Conservation (phyloP, 1,140 invertebrate species). For the Helicorthomorpha holstii region DNA sequence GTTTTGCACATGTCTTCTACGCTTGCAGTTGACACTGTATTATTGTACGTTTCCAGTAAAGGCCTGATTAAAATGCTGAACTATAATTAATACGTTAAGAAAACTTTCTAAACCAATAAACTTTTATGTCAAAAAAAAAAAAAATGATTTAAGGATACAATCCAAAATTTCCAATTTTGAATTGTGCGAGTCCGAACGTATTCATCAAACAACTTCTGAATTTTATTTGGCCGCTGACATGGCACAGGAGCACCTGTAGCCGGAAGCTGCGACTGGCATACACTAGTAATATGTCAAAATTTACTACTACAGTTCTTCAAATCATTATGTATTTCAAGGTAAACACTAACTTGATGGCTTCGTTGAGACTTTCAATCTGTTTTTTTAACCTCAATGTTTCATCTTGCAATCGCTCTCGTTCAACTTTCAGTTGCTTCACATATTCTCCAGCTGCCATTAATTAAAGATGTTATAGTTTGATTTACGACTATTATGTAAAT, state of each 20-base stretch:
- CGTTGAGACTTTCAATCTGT: conserved; percentile 78
- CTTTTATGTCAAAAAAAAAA: not conserved
- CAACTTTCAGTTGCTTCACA: conserved; percentile 70
- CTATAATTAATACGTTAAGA: conserved; percentile 35
- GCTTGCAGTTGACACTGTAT: conserved; percentile 74
- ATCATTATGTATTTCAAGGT: not conserved
- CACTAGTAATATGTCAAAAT: conserved; percentile 17
- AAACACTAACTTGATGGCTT: conserved; percentile 56
- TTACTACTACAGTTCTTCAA: not conserved
- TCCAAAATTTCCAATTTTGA: conserved; percentile 96
- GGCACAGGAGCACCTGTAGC: conserved; percentile 88
- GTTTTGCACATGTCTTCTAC: conserved; percentile 81
- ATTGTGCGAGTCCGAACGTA: conserved; percentile 70
- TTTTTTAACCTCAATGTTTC: conserved; percentile 71
- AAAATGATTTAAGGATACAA: conserved; percentile 53
- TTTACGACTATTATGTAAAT: conserved; percentile 1
- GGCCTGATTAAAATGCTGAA: conserved; percentile 80
- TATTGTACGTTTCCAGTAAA: conserved; percentile 72
- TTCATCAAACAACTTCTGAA: conserved; percentile 86
- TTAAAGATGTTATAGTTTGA: not conserved
- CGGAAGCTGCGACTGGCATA: conserved; percentile 78
- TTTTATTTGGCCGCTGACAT: conserved; percentile 68
- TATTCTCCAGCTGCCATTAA: conserved; percentile 53
- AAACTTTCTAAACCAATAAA: conserved; percentile 10
- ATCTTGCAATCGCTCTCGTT: conserved; percentile 68